phyloP scores from a whole-genome alignment of 2,113 vertebrate genomes.

The Hyla sarda region DNA sequence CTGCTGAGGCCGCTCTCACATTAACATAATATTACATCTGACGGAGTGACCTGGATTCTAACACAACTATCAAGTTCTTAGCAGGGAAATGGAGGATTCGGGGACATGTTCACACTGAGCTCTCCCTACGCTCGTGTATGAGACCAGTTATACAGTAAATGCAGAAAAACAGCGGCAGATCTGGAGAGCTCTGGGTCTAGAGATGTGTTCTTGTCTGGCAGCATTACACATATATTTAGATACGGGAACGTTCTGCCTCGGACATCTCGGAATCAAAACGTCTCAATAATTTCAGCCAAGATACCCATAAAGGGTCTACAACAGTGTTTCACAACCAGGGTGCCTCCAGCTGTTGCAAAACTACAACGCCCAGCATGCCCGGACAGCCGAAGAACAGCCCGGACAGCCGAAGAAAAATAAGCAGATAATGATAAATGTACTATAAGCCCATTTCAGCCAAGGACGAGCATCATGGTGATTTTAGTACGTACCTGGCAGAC shows the following conservation, averaged over 20 bases:
- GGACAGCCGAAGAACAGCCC: no score
- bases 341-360: no score
- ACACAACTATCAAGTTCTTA: background rate
- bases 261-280: background rate
- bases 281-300: background rate
- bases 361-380: no score
- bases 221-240: no score
- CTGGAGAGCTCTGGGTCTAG: background rate
- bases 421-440: no score
- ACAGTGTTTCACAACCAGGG: no score
- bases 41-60: constrained; percentile 25
- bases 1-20: background rate
- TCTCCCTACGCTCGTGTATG: background rate
- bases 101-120: background rate
- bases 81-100: background rate
- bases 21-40: constrained; percentile 30
- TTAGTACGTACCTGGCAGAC: no score
- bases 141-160: no score
- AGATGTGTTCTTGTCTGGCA: background rate
- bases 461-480: background rate
- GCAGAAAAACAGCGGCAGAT: background rate
- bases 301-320: background rate
- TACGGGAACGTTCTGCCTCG: background rate
- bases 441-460: background rate
- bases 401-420: no score